A percentile compares a stretch with the other conserved stretches of the same genome.
Evolutionary conservation across 2,797 vertebrate genomes (phyloP).

Genomic region (Hydrocynus forskahlii): DNA sequence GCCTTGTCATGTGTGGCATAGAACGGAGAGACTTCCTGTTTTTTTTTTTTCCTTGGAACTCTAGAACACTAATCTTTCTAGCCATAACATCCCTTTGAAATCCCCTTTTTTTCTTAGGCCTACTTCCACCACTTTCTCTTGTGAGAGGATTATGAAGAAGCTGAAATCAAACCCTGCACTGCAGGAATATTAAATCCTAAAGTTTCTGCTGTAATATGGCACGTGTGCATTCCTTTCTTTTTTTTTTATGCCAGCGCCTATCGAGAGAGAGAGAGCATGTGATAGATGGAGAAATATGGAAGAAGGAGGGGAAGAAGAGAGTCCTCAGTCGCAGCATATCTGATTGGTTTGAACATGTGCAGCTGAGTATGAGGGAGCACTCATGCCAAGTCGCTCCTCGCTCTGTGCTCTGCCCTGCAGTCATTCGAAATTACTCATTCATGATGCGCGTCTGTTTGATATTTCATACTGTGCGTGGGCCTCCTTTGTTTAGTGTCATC

Average conservation of each 20-base stretch:
- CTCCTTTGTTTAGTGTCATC: constrained; percentile 60
- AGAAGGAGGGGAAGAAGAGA: too few relatives aligned
- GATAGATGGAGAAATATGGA: background rate
- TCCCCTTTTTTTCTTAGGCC: background rate
- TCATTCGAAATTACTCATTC: constrained; percentile 68
- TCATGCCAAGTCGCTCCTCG: constrained; percentile 60
- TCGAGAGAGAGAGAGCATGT: constrained; percentile 9
- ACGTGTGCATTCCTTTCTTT: constrained; percentile 10
- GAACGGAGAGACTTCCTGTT: background rate
- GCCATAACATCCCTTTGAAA: constrained; percentile 11
- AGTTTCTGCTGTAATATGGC: constrained; percentile 23
- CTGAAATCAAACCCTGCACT: constrained; percentile 12
- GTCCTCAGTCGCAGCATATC: constrained; percentile 61
- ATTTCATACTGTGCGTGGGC: constrained; percentile 58
- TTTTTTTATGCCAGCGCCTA: constrained; percentile 49
- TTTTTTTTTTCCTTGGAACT: background rate
- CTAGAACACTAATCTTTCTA: constrained; percentile 6
- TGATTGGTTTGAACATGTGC: constrained; percentile 74
- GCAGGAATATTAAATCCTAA: constrained; percentile 11
- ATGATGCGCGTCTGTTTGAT: constrained; percentile 64
- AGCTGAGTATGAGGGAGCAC: constrained; percentile 64
- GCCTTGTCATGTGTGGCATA: background rate
- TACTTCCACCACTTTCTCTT: constrained; percentile 6
- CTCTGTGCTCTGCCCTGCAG: constrained; percentile 61
- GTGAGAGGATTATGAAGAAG: constrained; percentile 18